Conservation (phyloP, 2,888 invertebrate species). For the Drosophila silvestris region DNA sequence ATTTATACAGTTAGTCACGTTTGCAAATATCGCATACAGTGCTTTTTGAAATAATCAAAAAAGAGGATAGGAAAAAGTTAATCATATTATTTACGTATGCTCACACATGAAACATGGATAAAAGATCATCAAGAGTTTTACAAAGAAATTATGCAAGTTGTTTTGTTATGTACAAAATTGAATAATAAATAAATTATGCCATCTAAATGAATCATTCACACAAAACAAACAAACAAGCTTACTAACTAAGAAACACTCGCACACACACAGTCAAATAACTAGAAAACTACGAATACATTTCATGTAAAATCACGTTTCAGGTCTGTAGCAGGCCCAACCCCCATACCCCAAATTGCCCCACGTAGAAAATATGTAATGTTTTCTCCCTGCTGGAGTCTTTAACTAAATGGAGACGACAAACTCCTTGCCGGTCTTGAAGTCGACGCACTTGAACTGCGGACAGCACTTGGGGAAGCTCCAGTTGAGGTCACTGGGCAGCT, state of each 20-base stretch:
- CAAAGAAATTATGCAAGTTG: conserved; percentile 47
- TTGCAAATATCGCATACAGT: conserved; percentile 84
- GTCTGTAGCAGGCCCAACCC: conserved; percentile 23
- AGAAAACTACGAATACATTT: conserved; percentile 73
- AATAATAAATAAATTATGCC: conserved; percentile 74
- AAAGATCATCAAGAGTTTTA: conserved; percentile 27
- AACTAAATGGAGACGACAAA: conserved; percentile 80
- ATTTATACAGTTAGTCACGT: conserved; percentile 61
- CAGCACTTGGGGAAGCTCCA: conserved; percentile 85
- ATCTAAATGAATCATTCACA: conserved; percentile 61
- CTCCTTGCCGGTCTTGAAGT: conserved; percentile 84
- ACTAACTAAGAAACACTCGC: conserved; percentile 16
- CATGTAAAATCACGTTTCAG: conserved; percentile 69
- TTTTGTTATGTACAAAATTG: conserved; percentile 67
- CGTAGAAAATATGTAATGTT: conserved; percentile 7
- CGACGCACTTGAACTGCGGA: conserved; percentile 84
- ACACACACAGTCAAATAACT: conserved; percentile 36
- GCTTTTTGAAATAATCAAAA: conserved; percentile 80
- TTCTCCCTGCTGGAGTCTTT: conserved; percentile 5
- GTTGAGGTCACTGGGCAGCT: conserved; percentile 82
- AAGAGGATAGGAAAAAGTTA: conserved; percentile 29
- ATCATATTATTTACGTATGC: conserved; percentile 23
- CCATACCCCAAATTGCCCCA: conserved; percentile 10
- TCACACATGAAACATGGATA: conserved; percentile 64
- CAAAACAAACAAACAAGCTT: conserved; percentile 47